These are phyloP conservation scores for Poeciliopsis paucimaculata DNA, from an alignment of 2,797 vertebrate species.

Conservation along the genomic window DNA sequence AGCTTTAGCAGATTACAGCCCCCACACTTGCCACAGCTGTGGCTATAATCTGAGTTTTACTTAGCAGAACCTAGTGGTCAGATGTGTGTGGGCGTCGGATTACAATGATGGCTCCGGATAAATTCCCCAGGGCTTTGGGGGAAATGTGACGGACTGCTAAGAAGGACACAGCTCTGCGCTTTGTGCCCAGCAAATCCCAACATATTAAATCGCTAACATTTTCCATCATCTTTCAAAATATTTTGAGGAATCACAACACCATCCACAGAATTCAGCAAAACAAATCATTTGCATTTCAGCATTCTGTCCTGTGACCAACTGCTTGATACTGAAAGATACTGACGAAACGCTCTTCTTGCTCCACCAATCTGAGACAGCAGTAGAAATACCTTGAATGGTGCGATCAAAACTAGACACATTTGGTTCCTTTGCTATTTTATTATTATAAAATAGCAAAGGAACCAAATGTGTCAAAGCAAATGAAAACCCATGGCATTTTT, in stretches of 20 bases:
- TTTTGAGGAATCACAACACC: conserved; percentile 26
- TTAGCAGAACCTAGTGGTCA: conserved; percentile 58
- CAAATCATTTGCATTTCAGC: conserved; percentile 42
- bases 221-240: conserved; percentile 13
- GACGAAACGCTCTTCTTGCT: conserved; percentile 30
- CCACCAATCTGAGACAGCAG: conserved; percentile 21
- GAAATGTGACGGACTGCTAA: conserved; percentile 8
- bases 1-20: conserved; percentile 69
- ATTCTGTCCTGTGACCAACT: conserved; percentile 22
- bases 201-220: conserved; percentile 16
- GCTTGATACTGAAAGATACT: conserved; percentile 19
- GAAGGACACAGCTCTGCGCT: conserved; percentile 3
- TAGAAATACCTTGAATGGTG: conserved; percentile 14
- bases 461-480: too few species aligned
- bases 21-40: conserved; percentile 46
- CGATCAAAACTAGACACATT: neutral
- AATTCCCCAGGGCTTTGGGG: conserved; percentile 42
- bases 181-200: neutral
- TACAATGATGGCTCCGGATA: conserved; percentile 64
- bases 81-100: conserved; percentile 60
- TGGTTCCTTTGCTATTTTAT: neutral
- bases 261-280: conserved; percentile 34
- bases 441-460: too few species aligned
- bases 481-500: conserved; percentile 44
- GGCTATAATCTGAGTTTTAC: conserved; percentile 70